Evolutionary conservation across 2,797 vertebrate genomes (phyloP), one percentile per base, ranked within the genome.

Genomic region (Lophius americanus): DNA sequence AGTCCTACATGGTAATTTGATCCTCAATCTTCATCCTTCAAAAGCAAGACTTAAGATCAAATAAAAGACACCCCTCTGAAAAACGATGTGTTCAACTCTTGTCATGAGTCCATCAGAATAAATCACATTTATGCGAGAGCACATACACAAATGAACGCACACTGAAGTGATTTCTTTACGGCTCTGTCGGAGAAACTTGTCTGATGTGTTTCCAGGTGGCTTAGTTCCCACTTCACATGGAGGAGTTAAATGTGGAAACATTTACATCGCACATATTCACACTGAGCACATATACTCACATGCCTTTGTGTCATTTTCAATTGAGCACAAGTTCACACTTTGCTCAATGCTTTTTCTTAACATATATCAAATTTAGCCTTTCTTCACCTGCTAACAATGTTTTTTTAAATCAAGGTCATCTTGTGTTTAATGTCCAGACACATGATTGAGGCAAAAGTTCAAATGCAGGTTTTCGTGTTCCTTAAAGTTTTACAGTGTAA

Each of bases 191-290:
- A 36, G n/a, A 12, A 60, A 41, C n/a, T 37, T 41, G 13, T 60
- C 41, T 75, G 12, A 74, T 80, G 60, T 51, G 39, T 60, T 53
- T 81, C 65, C 68, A 75, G 39, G 36, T 75, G 69, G 62, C 42
- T 73, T 23, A n/a, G 23, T 60, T 57, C 14, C 36, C 10, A 6
- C 3, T 6, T 51, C 53, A 70, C 39, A 42, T 78, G 33, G 56
- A 41, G 51, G 60, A 9, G 10, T 14, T 58, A 48, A 72, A 68
- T 11, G 7, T 65, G 66, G 51, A 64, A 78, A 57, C 48, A 73
- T 75, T 65, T 76, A 65, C 37, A 56, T 10, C 3, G 10, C 55
- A 60, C 38, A 23, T 56, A 73, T 38, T 43, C 5, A 51, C 12
- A 60, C 35, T 52, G 46, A 41, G 8, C 7, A 23, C 23, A 69